Evolutionary conservation across 2,113 vertebrate species (phyloP).

Genomic region (Heterotilapia buettikoferi): DNA sequence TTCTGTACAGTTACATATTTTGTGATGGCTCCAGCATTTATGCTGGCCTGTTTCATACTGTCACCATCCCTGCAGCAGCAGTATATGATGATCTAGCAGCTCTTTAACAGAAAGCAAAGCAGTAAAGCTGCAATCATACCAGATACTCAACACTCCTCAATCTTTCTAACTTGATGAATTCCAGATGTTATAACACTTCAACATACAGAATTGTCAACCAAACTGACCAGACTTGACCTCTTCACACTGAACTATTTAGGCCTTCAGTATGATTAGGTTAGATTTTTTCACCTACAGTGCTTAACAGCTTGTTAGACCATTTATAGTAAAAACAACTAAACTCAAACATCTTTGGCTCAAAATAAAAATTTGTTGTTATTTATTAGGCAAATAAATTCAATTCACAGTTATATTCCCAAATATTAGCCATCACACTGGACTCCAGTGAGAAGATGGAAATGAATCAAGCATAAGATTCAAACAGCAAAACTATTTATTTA

Average conservation of each 20-base stretch:
- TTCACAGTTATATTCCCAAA: neutral
- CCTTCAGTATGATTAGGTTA: neutral
- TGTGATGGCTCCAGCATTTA: neutral
- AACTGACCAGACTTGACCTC: neutral
- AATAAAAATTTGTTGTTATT: neutral
- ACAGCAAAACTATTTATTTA: neutral
- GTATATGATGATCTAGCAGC: neutral
- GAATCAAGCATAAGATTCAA: neutral
- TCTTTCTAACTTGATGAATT: neutral
- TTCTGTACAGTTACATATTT: neutral
- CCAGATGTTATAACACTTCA: neutral
- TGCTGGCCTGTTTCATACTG: neutral
- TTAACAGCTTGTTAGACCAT: neutral
- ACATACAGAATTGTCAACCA: neutral
- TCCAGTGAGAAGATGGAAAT: neutral
- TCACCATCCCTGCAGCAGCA: neutral
- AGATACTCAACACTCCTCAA: neutral
- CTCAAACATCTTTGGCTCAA: neutral
- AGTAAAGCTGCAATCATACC: neutral
- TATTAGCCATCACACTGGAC: neutral
- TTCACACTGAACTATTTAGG: neutral
- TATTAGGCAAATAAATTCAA: neutral
- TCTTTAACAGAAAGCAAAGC: neutral
- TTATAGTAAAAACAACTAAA: neutral
- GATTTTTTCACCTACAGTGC: neutral